phyloP scores from a whole-genome alignment of 2,888 invertebrate species.

The Phytoseiulus persimilis region DNA sequence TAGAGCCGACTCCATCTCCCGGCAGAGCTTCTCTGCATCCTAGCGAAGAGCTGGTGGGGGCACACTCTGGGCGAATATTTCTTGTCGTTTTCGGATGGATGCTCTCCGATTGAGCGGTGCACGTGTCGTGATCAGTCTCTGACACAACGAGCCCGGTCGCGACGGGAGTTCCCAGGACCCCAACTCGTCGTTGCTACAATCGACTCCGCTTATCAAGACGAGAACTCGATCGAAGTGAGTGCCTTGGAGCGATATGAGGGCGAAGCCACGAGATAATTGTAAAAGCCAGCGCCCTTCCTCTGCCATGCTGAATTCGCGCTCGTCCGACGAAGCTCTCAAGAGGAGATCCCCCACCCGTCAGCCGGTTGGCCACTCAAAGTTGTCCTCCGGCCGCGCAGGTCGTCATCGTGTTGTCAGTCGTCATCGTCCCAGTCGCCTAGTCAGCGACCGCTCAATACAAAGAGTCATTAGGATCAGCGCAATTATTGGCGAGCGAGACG shows the following conservation, averaged over 20 bases:
- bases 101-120: background rate
- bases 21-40: background rate
- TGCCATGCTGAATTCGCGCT: background rate
- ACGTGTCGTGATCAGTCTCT: no score
- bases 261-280: background rate
- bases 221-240: background rate
- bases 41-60: background rate
- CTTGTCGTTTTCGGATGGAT: background rate
- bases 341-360: background rate
- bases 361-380: background rate
- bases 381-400: background rate
- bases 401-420: background rate
- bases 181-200: background rate
- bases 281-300: background rate
- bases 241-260: background rate
- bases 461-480: constrained; percentile 32
- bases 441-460: constrained; percentile 27
- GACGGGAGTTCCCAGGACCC: no score
- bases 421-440: background rate
- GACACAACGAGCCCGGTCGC: no score
- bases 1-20: background rate
- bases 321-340: background rate
- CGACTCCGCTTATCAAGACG: background rate
- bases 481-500: constrained; percentile 22
- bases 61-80: background rate